phyloP scores from a whole-genome alignment of 2,888 invertebrate species.

The Mythimna impura region DNA sequence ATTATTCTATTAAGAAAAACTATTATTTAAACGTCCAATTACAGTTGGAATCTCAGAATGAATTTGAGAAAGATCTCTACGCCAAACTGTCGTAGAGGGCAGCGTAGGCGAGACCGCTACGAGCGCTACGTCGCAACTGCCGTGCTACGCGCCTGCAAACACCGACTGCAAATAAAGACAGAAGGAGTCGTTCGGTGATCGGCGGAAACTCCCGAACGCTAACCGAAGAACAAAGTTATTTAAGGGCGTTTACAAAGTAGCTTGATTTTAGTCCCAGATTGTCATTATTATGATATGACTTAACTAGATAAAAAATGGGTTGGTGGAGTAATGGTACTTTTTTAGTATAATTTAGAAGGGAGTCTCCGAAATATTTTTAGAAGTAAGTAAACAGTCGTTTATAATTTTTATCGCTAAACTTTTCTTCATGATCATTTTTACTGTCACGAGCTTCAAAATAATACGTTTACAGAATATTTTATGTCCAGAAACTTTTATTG shows the following conservation, averaged over 20 bases:
- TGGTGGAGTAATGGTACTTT: constrained; percentile 24
- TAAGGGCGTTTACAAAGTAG: constrained; percentile 74
- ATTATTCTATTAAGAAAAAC: constrained; percentile 24
- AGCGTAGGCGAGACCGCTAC: constrained; percentile 73
- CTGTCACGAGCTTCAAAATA: not conserved
- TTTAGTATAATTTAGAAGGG: constrained; percentile 22
- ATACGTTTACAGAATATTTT: not conserved
- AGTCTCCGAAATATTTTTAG: not conserved
- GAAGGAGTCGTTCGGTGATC: constrained; percentile 75
- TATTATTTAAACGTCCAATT: constrained; percentile 52
- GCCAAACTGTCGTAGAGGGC: constrained; percentile 62
- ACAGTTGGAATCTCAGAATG: constrained; percentile 48
- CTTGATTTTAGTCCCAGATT: constrained; percentile 65
- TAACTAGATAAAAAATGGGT: constrained; percentile 61
- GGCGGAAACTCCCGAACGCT: constrained; percentile 79
- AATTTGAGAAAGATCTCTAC: constrained; percentile 62
- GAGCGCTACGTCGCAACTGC: constrained; percentile 84
- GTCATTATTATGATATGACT: constrained; percentile 62
- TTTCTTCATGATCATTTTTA: not conserved
- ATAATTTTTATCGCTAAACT: constrained; percentile 1
- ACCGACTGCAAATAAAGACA: constrained; percentile 77
- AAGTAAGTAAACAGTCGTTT: constrained; percentile 23
- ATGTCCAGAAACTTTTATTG: constrained; percentile 14
- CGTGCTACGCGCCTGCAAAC: constrained; percentile 78
- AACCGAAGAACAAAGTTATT: constrained; percentile 73